Evolutionary conservation across 2,113 vertebrate species (phyloP), one percentile per base, ranked within the genome.

Genomic region (Eublepharis macularius): DNA sequence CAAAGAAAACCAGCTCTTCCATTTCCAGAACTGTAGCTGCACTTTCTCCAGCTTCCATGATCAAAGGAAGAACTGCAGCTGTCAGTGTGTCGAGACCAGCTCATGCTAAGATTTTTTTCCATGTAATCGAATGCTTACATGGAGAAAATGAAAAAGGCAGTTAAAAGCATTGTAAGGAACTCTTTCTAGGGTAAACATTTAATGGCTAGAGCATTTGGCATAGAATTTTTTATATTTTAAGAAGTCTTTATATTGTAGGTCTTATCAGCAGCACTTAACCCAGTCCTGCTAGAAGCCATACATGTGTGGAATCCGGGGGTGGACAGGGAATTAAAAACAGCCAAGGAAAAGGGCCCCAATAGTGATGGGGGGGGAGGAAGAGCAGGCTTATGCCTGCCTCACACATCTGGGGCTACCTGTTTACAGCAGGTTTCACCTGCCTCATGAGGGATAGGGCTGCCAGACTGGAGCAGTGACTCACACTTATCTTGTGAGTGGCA

Each of bases 61-160:
- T 83, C 57, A 76, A 76, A 83, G 73, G 74, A 76, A 74, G 39
- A 83, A 83, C 21, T 83, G 82, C 57, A 66, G 82, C 72, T 76
- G 57, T 65, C 21, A 6, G 54, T 45, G 34, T 63, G 12, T 49
- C 75, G 76, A 76, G 73, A 41, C 57, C 13, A 41, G 21, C 57
- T 76, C 43, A 32, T n/a, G 29, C 34, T 39, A 65, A 76, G 24
- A 65, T 57, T 66, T 76, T n/a, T 43, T 43, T 39, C 73, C 29
- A 65, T 84, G n/a, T n/a, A 47, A 39, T 24, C 39, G 43, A 76
- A 47, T 29, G 24, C 73, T 76, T 75, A 45, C 45, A 47, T 76
- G 29, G 57, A 83, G 57, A 26, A 65, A 83, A 75, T 36, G 76
- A 76, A 57, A n/a, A 74, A 47, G 57, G 32, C 41, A 65, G 19